Conservation (phyloP, 2,113 vertebrate genomes). For the Alces alces region DNA sequence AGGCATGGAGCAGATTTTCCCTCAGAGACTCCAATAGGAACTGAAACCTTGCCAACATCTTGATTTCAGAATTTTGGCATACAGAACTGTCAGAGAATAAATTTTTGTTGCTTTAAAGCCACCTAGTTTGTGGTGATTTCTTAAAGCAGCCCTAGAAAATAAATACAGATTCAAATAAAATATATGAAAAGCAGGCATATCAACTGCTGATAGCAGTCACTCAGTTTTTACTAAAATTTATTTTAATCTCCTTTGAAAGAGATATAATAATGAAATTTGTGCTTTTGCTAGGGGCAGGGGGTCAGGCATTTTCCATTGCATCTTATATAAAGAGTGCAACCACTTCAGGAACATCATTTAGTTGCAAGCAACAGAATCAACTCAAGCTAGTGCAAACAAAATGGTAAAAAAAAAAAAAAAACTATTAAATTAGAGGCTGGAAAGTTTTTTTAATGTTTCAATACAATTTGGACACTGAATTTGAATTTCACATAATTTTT, state of each 20-base stretch:
- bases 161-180: neutral
- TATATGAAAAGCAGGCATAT: neutral
- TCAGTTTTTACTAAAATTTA: neutral
- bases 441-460: neutral
- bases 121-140: neutral
- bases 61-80: neutral
- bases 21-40: neutral
- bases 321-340: neutral
- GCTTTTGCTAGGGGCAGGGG: neutral
- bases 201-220: neutral
- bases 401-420: neutral
- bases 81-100: neutral
- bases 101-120: neutral
- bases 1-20: neutral
- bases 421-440: neutral
- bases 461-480: neutral
- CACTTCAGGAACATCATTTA: neutral
- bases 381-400: neutral
- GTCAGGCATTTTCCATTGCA: neutral
- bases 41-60: neutral
- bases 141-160: neutral
- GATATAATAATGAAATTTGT: neutral
- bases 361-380: neutral
- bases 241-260: conserved; percentile 15
- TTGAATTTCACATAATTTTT: neutral